Base-by-base conservation (phyloP, 2,888 invertebrate species). In the Lapara coniferarum region DNA sequence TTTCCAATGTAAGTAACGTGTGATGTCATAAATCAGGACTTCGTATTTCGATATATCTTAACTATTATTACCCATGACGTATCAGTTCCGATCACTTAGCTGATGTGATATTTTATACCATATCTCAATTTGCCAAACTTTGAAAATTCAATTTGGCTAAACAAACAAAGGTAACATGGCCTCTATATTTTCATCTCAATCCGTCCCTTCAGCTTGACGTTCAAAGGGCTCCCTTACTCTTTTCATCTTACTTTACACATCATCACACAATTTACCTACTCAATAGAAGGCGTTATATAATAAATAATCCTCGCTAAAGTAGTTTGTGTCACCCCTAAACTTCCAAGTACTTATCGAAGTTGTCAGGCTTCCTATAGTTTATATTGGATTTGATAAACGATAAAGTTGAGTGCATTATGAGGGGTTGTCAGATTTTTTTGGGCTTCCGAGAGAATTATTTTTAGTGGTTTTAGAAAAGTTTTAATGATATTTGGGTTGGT, bases 211-310 rank as follows among this genome's bases (percentile, higher is more conserved):
- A 78, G 77, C 80, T 80, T 75, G 73, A 77, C 77, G 78, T 79
- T 86, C 87, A 87, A 87, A 88, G 84, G 84, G 77, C 85, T 82
- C 81, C 81, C 80, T 85, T 84, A 85, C 85, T 84, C 86, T 86
- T 88, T 88, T 88, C 88, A 86, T 85, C 84, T 83, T 78, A 77
- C 80, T 79, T 82, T 78, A 80, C 84, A 81, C 84, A 81, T 85
- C 85, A 86, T 84, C 85, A 79, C 81, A 85, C 84, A 83, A 82
- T 80, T 83, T 84, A 78, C 77, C 77, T 74, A 80, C 80, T 81
- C 81, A 82, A 79, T 72, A 71, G 68, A 63, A 70, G 71, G 69
- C 70, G 74, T 72, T 69, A 71, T 73, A 76, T 79, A 78, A 85
- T 81, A 85, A 84, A 84, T 85, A 82, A 82, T 83, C 75, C 78